Evolutionary conservation across 2,888 invertebrate species (phyloP).

Genomic region (Pristionchus exspectatus): DNA sequence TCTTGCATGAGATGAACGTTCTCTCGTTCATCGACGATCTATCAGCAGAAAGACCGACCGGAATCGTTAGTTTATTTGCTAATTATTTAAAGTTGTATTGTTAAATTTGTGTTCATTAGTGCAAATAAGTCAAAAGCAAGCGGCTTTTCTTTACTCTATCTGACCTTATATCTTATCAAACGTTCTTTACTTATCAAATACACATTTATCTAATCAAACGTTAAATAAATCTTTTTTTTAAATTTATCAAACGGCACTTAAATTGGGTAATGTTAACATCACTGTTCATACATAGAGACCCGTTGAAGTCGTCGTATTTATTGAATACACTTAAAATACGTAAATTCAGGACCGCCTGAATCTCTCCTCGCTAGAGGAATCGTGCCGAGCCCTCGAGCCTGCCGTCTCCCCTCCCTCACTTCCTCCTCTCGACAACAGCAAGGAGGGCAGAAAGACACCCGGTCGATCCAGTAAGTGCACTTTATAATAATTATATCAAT

Average conservation of each 20-base stretch:
- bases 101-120: background rate
- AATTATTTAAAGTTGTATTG: background rate
- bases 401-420: background rate
- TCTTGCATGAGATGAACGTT: background rate
- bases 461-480: background rate
- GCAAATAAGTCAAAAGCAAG: too few species aligned
- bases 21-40: background rate
- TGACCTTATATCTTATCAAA: too few species aligned
- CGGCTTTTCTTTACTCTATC: too few species aligned
- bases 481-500: background rate
- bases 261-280: too few species aligned
- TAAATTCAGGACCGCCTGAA: slow-evolving; percentile 2
- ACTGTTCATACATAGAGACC: background rate
- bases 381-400: background rate
- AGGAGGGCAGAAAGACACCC: background rate
- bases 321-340: background rate
- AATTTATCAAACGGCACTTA: too few species aligned
- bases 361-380: background rate
- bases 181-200: too few species aligned
- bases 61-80: slow-evolving; percentile 1
- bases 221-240: too few species aligned
- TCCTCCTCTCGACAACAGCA: background rate
- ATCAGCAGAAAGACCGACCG: background rate
- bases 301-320: background rate
- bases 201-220: too few species aligned